Base-by-base conservation (phyloP, 2,888 invertebrate genomes). In the Ormyrus pomaceus region DNA sequence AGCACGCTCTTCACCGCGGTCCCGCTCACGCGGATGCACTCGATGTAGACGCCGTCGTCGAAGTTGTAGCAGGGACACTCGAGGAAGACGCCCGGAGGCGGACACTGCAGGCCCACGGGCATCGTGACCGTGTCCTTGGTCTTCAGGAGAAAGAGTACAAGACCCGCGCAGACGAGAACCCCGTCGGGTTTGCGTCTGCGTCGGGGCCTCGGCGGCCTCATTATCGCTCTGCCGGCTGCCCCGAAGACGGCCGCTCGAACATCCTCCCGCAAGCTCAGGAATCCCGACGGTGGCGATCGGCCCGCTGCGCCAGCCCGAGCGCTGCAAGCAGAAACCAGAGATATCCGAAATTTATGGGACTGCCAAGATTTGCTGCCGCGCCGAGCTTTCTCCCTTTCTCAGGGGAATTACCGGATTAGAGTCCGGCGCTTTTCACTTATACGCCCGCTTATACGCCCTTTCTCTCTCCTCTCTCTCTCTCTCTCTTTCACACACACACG, bases 31-130 rank as follows among this genome's bases (percentile, higher is more conserved):
- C 95, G 95, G 61, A 96, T 96, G 90, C 97, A 97, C 91, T 97
- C 97, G 87, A 97, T 93, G 92, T 96, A 96, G 83, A 97, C 93
- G 81, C 96, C 97, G 92, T 97, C 96, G 91, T 97, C 97, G 91
- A 97, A 96, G 91, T 96, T 96, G 93, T 97, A 97, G 91, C 97
- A 98, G 6, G 97, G 96, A 91, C 97, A 98, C 85, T 95, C 95
- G 61, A 95, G 95, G 91, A 95, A 95, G 86, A 94, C 94, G 87
- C 95, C 93, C 87, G 95, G 92, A 88, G 94, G 94, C 81, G 96
- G 96, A 90, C 96, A 96, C 88, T 94, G 91, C 34, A 34, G 83
- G 90, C 89, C 85, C 87, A 86, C 58, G 5, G 34, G 34, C 34
- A 34, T 34, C 2, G 34, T 34, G 2, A 34, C 34, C 34, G 34